These are phyloP conservation scores for Paracanthobrama guichenoti DNA, from an alignment of 2,113 vertebrate genomes.

Conservation along the genomic window DNA sequence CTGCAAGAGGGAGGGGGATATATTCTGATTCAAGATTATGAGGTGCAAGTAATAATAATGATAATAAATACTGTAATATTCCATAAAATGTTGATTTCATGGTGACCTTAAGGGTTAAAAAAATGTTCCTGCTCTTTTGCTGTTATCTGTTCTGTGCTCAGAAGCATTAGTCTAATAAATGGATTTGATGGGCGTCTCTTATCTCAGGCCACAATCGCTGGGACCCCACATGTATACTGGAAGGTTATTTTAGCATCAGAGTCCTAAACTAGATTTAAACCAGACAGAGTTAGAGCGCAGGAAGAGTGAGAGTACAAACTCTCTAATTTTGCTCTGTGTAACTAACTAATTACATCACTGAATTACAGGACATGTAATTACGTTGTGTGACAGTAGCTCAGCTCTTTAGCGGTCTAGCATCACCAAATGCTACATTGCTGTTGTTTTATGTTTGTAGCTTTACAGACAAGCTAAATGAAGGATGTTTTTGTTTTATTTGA, in stretches of 20 bases:
- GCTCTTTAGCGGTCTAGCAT: neutral
- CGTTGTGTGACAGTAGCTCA: neutral
- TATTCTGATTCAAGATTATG: no score
- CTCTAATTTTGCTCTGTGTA: neutral
- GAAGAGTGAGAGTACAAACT: neutral
- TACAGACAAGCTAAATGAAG: no score
- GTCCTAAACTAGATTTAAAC: constrained; percentile 72
- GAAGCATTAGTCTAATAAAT: constrained; percentile 34
- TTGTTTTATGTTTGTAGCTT: no score
- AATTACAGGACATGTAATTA: neutral
- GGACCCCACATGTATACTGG: constrained; percentile 49
- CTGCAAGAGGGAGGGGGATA: no score
- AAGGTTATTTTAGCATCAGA: constrained; percentile 72
- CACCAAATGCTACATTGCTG: neutral
- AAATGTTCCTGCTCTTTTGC: neutral
- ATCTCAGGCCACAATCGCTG: constrained; percentile 29
- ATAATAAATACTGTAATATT: no score
- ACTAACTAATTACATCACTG: neutral
- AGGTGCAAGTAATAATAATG: no score
- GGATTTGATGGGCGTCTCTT: constrained; percentile 34
- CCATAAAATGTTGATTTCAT: no score
- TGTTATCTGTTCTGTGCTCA: neutral
- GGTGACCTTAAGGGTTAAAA: neutral
- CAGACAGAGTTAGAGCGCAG: constrained; percentile 28
- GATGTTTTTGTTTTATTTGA: neutral